Evolutionary conservation across 2,797 vertebrate genomes (phyloP).

Genomic region (Pseudochaenichthys georgianus): DNA sequence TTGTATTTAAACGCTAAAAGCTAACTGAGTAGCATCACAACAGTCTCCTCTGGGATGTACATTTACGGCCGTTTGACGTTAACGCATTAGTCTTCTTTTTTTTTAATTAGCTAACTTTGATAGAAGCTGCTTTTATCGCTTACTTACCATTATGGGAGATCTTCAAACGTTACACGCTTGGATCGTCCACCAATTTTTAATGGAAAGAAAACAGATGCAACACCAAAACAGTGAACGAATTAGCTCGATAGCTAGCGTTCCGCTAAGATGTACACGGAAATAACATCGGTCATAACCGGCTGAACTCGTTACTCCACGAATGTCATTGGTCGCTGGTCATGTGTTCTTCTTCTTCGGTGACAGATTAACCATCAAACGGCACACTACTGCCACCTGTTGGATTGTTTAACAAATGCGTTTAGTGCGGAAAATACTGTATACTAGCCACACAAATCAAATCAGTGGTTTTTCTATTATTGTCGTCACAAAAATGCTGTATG

Average conservation of each 20-base stretch:
- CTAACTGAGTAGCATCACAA: not conserved
- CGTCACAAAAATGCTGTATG: not conserved
- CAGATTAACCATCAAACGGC: accelerated
- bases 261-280: conserved; percentile 23
- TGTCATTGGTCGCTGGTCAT: conserved; percentile 24
- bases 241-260: not conserved
- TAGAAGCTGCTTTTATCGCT: not conserved
- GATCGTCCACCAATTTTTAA: not conserved
- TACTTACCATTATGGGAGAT: conserved; percentile 52
- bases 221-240: accelerated
- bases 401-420: not conserved
- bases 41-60: not conserved
- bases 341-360: conserved; percentile 51
- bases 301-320: conserved; percentile 4
- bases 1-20: not conserved
- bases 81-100: not conserved
- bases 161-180: not conserved
- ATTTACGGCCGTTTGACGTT: not conserved
- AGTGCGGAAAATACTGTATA: not conserved
- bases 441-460: not conserved
- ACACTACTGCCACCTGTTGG: conserved; percentile 16
- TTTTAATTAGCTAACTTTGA: not conserved
- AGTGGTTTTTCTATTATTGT: not conserved
- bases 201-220: not conserved
- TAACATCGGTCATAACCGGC: conserved; percentile 23